phyloP scores from a whole-genome alignment of 2,113 vertebrate genomes.

The Trichomycterus rosablanca region DNA sequence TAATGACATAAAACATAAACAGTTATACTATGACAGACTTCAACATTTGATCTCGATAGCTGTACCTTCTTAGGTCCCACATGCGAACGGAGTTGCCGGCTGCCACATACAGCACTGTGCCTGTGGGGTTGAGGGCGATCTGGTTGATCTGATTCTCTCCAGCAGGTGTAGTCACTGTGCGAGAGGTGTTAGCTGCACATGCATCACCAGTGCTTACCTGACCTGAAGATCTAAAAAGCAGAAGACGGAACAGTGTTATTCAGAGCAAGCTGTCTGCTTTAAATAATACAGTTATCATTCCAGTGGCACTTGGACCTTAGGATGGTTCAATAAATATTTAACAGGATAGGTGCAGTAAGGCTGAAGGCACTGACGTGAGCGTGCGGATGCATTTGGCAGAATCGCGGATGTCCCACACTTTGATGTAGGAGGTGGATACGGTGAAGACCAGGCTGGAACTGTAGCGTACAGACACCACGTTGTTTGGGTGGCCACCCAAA shows the following conservation, averaged over 20 bases:
- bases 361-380: constrained; percentile 92
- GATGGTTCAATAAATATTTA: too few species aligned
- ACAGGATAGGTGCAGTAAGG: too few species aligned
- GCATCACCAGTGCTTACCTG: constrained; percentile 81
- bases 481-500: constrained; percentile 75
- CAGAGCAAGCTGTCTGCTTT: neutral
- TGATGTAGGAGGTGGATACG: constrained; percentile 92
- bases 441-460: constrained; percentile 96
- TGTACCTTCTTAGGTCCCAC: constrained; percentile 93
- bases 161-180: constrained; percentile 85
- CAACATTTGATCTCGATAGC: too few species aligned
- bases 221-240: constrained; percentile 80
- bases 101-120: constrained; percentile 87
- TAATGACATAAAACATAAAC: too few species aligned
- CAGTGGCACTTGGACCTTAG: neutral
- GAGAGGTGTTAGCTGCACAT: constrained; percentile 77
- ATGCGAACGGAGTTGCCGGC: constrained; percentile 91
- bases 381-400: constrained; percentile 93
- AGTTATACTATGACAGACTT: too few species aligned
- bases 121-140: constrained; percentile 85
- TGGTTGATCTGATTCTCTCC: constrained; percentile 97
- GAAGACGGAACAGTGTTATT: neutral
- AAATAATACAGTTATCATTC: neutral
- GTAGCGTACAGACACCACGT: constrained; percentile 92
- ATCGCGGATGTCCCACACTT: constrained; percentile 98